phyloP scores from a whole-genome alignment of 2,113 vertebrate species.

The Tiliqua scincoides region DNA sequence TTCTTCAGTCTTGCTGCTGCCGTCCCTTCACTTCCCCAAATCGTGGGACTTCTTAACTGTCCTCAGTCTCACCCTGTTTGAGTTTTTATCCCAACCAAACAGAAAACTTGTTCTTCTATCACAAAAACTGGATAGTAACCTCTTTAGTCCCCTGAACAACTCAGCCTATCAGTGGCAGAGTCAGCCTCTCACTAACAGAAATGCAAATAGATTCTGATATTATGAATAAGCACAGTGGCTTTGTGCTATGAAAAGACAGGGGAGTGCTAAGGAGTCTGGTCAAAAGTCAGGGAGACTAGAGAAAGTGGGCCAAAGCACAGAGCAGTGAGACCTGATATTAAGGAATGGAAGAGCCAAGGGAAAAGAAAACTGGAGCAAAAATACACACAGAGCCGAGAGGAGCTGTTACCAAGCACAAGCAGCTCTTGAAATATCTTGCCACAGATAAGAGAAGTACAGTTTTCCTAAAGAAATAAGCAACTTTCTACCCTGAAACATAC shows the following conservation, averaged over 20 bases:
- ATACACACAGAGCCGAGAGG: not conserved
- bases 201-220: not conserved
- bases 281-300: too few species aligned
- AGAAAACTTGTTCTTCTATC: not conserved
- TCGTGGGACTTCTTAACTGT: too few species aligned
- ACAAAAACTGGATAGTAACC: not conserved
- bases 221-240: not conserved
- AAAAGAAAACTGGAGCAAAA: too few species aligned
- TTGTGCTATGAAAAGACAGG: too few species aligned
- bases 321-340: too few species aligned
- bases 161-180: not conserved
- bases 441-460: not conserved
- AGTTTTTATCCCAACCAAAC: not conserved
- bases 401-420: not conserved
- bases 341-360: too few species aligned
- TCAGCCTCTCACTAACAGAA: not conserved
- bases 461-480: constrained; percentile 18
- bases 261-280: too few species aligned
- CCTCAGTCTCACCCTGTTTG: not conserved
- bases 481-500: constrained; percentile 9
- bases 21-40: not conserved
- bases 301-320: too few species aligned
- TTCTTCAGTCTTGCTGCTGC: not conserved
- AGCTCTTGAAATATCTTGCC: not conserved
- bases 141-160: not conserved